phyloP scores from a whole-genome alignment of 1,140 invertebrate genomes.

The Brachionus paranguensis region DNA sequence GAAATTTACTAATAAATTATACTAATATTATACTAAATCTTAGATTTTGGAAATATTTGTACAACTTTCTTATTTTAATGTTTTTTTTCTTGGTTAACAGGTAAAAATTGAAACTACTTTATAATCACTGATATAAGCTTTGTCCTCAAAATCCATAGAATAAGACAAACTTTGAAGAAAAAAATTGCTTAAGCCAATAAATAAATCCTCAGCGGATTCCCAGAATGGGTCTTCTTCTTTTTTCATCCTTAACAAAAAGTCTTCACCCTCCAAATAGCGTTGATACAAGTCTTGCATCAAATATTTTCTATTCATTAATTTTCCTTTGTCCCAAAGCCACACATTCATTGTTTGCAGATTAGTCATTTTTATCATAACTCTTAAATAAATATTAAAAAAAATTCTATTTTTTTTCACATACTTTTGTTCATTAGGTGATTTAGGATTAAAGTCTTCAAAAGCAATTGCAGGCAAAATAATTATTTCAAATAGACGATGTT shows the following conservation, averaged over 20 bases:
- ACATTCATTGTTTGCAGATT: constrained; percentile 53
- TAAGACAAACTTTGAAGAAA: constrained; percentile 54
- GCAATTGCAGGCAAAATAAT: constrained; percentile 52
- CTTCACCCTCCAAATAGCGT: constrained; percentile 53
- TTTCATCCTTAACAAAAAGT: constrained; percentile 45
- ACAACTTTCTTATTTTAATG: too few species aligned
- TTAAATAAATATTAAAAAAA: constrained; percentile 40
- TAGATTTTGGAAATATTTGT: not conserved
- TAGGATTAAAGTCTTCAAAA: constrained; percentile 43
- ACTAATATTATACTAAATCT: not conserved
- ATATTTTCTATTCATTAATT: constrained; percentile 55
- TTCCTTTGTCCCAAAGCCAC: constrained; percentile 55
- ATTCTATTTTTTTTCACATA: not conserved
- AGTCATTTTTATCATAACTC: constrained; percentile 57
- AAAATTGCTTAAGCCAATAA: constrained; percentile 48
- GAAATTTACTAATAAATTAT: not conserved
- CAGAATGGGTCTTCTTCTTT: constrained; percentile 56
- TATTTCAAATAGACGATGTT: constrained; percentile 55
- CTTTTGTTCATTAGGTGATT: not conserved
- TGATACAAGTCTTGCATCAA: constrained; percentile 57
- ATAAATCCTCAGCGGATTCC: constrained; percentile 54
- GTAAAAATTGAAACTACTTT: not conserved
- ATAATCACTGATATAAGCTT: constrained; percentile 51
- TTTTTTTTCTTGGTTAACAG: too few species aligned
- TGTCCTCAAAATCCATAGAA: constrained; percentile 53